phyloP scores from a whole-genome alignment of 2,888 invertebrate species.

The Ophonus ardosiacus region DNA sequence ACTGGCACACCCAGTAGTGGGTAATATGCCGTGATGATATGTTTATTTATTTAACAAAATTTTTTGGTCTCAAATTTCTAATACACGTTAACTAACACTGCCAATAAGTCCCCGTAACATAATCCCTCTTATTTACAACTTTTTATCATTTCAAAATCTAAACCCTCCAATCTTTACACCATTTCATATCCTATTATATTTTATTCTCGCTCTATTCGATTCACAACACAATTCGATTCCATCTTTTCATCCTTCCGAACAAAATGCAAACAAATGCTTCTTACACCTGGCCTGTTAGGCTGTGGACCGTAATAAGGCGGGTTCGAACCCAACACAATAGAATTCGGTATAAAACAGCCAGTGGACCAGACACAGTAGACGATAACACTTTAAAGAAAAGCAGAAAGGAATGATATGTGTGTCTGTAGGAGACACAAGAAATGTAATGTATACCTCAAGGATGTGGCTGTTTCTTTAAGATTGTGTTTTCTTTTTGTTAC shows the following conservation, averaged over 20 bases:
- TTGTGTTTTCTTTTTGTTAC: neutral
- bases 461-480: constrained; percentile 18
- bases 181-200: constrained; percentile 9
- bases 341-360: neutral
- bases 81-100: too few species aligned
- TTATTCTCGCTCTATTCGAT: neutral
- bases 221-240: neutral
- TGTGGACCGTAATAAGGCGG: neutral
- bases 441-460: constrained; percentile 28
- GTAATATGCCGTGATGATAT: too few species aligned
- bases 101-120: too few species aligned
- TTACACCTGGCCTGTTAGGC: neutral
- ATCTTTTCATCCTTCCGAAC: neutral
- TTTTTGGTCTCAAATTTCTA: too few species aligned
- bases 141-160: neutral
- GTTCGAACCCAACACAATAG: neutral
- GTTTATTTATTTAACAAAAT: too few species aligned
- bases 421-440: neutral
- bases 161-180: neutral
- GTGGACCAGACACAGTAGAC: neutral
- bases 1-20: too few species aligned
- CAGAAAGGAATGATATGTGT: neutral
- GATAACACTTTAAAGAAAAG: neutral
- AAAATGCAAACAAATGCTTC: constrained; percentile 10
- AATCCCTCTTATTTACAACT: too few species aligned